A percentile compares a stretch with the other conserved stretches of the same genome.
phyloP scores from a whole-genome alignment of 2,888 invertebrate genomes.

The Coleophora deauratella region DNA sequence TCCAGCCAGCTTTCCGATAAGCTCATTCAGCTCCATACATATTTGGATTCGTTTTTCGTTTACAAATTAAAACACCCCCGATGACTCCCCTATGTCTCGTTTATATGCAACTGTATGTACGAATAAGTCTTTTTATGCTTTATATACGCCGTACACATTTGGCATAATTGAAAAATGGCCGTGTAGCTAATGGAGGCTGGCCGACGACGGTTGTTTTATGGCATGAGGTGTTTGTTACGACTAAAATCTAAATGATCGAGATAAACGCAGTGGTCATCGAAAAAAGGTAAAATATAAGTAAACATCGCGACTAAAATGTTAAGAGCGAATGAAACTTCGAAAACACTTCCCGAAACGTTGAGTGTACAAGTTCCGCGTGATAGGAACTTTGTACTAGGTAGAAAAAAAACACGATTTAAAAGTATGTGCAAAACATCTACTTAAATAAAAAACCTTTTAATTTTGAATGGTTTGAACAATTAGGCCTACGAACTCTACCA shows the following conservation, averaged over 20 bases:
- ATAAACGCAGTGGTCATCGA: too few relatives aligned
- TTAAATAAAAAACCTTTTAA: too few relatives aligned
- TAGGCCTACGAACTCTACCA: too few relatives aligned
- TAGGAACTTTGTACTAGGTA: too few relatives aligned
- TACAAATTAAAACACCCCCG: constrained; percentile 58
- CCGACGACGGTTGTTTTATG: constrained; percentile 35
- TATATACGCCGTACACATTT: constrained; percentile 64
- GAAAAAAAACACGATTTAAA: too few relatives aligned
- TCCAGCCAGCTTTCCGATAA: constrained; percentile 38
- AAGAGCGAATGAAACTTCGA: too few relatives aligned
- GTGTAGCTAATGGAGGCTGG: constrained; percentile 42
- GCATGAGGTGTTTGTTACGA: constrained; percentile 16
- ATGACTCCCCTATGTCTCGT: constrained; percentile 7
- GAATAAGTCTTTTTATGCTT: constrained; percentile 43
- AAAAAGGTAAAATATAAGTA: too few relatives aligned
- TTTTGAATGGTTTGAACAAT: too few relatives aligned
- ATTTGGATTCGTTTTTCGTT: constrained; percentile 48
- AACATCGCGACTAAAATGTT: too few relatives aligned
- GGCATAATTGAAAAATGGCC: constrained; percentile 72
- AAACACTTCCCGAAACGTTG: too few relatives aligned
- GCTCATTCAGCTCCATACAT: constrained; percentile 35
- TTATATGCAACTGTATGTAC: constrained; percentile 13
- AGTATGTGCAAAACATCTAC: too few relatives aligned
- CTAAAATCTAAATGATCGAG: background rate
- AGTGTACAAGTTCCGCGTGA: too few relatives aligned